These are phyloP conservation scores for Lagopus leucura DNA, from an alignment of 2,113 vertebrate genomes.

Conservation along the genomic window DNA sequence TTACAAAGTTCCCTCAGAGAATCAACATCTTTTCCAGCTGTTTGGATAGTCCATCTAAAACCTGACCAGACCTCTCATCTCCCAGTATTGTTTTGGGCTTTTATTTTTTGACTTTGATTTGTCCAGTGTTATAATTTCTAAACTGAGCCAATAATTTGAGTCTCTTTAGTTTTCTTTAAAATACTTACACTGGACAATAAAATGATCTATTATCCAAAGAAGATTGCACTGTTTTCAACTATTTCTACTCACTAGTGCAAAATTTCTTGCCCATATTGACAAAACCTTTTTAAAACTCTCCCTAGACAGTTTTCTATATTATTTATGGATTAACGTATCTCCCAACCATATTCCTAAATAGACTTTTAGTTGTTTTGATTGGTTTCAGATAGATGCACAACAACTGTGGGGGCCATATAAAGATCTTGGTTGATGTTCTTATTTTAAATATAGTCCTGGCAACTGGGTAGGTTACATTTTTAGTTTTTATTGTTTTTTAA, in stretches of 20 bases:
- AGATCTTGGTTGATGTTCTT: slow-evolving; percentile 33
- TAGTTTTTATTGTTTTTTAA: background rate
- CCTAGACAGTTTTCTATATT: slow-evolving; percentile 49
- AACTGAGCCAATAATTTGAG: slow-evolving; percentile 71
- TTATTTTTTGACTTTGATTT: slow-evolving; percentile 81
- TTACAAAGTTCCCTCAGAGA: slow-evolving; percentile 85
- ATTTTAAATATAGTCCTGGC: slow-evolving; percentile 68
- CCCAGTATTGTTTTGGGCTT: slow-evolving; percentile 78
- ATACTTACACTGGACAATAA: slow-evolving; percentile 61
- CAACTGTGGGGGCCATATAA: background rate
- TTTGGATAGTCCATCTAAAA: slow-evolving; percentile 83
- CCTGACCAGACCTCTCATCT: slow-evolving; percentile 81
- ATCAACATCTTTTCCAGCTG: slow-evolving; percentile 87
- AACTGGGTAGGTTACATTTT: slow-evolving; percentile 30
- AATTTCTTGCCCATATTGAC: slow-evolving; percentile 45
- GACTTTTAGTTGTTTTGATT: slow-evolving; percentile 69
- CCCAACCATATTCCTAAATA: slow-evolving; percentile 58
- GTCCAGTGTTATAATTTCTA: slow-evolving; percentile 77
- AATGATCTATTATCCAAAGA: slow-evolving; percentile 41
- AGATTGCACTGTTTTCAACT: slow-evolving; percentile 54
- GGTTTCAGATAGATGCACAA: slow-evolving; percentile 51
- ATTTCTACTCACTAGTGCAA: slow-evolving; percentile 54
- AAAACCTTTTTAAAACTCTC: slow-evolving; percentile 51
- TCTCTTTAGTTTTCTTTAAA: slow-evolving; percentile 71
- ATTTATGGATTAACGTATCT: slow-evolving; percentile 70